Conservation (phyloP, 2,113 vertebrate species). For the Melanotaenia duboulayi region DNA sequence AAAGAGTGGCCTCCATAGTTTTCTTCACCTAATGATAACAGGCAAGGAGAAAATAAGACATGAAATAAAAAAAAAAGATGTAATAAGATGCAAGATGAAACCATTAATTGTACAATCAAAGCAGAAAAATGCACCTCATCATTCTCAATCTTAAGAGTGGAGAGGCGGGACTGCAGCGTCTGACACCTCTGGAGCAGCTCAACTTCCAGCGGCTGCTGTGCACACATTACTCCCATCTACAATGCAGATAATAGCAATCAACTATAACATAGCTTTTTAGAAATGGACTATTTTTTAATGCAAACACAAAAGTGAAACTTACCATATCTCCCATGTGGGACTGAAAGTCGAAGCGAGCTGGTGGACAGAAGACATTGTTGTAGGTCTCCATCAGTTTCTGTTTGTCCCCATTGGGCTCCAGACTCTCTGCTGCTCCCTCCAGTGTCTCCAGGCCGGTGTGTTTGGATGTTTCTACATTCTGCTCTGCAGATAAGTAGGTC, state of each 20-base stretch:
- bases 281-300: neutral
- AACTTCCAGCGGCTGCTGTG: conserved; percentile 91
- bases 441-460: conserved; percentile 93
- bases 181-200: conserved; percentile 95
- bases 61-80: neutral
- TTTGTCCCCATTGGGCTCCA: conserved; percentile 95
- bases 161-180: conserved; percentile 92
- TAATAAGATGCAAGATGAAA: neutral
- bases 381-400: conserved; percentile 98
- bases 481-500: conserved; percentile 96
- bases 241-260: neutral
- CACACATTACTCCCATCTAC: conserved; percentile 92
- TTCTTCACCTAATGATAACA: conserved; percentile 91
- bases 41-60: too few relatives aligned
- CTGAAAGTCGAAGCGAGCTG: conserved; percentile 97
- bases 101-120: neutral
- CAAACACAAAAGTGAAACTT: neutral
- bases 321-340: conserved; percentile 99
- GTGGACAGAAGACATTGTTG: conserved; percentile 97
- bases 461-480: conserved; percentile 95
- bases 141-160: conserved; percentile 96
- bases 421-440: conserved; percentile 92
- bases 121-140: conserved; percentile 87
- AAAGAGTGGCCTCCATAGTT: conserved; percentile 97
- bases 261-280: neutral